phyloP scores from a whole-genome alignment of 2,113 vertebrate species.

The Myotis brandtii region DNA sequence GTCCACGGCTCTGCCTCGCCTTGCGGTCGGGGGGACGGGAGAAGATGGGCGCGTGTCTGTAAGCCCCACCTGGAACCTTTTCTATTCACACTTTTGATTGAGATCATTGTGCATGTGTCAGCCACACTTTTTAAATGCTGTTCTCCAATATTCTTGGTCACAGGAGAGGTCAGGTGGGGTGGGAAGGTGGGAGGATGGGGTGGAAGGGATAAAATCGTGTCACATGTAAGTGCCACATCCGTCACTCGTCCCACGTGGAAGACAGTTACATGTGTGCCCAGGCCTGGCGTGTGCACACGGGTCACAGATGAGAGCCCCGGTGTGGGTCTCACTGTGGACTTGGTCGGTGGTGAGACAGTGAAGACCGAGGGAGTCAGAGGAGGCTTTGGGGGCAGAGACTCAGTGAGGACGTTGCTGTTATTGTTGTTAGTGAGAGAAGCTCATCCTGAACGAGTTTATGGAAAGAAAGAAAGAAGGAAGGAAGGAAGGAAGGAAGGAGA shows the following conservation, averaged over 20 bases:
- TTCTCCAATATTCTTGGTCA: background rate
- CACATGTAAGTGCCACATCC: background rate
- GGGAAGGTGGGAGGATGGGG: background rate
- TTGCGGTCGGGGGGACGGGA: too few species aligned
- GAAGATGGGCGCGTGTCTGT: background rate
- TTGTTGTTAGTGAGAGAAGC: background rate
- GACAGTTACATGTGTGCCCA: accelerated
- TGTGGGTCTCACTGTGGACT: too few species aligned
- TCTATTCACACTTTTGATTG: background rate
- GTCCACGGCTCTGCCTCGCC: background rate
- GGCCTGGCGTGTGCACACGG: background rate
- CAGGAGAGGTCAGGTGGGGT: background rate
- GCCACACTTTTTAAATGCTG: background rate
- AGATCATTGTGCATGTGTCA: background rate
- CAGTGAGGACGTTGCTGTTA: background rate
- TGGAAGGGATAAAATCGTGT: background rate
- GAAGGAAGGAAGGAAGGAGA: too few species aligned
- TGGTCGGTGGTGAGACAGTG: background rate
- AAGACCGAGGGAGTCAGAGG: background rate
- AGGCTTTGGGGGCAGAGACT: background rate
- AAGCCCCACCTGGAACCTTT: background rate
- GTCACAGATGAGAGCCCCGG: too few species aligned
- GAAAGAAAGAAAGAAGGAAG: background rate
- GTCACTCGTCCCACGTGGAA: background rate
- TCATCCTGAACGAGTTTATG: background rate